Base-by-base conservation (phyloP, 1,140 invertebrate species). In the Frieseomelitta varia region DNA sequence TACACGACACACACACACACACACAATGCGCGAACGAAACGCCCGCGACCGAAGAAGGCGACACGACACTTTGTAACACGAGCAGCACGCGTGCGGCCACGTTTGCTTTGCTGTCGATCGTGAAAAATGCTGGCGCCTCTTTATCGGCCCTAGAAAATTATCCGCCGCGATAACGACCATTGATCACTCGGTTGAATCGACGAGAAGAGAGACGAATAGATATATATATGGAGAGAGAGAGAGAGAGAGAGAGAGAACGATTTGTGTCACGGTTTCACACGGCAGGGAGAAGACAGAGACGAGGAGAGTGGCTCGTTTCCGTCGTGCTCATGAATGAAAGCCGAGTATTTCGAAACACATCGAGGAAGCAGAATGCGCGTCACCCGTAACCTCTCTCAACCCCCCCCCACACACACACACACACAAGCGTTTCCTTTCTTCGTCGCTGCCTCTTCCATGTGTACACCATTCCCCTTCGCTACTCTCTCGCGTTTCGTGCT, bases 281-380 rank as follows among this genome's bases (percentile, higher is more conserved):
- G 12, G 24, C 12, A 1, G 4, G 17, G 75, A 56, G 69, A 47
- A 47, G 17, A 34, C 4, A 24, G 39, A 79, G 74, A 77, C 24
- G 53, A 2, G 30, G 30, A 83, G 56, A 85, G 30, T 55, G 39
- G 53, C 77, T 79, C 77, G 79, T 89, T 88, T 88, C 84, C 74
- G 84, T 61, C 58, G 71, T 61, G 72, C 67, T 89, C 71, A 90
- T 90, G 87, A 90, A 90, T 90, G 87, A 89, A 87, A 85, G 77
- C 76, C 53, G 85, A 87, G 85, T 90, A 84, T 90, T 90, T 90
- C 82, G 82, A 90, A 90, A 90, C 83, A 81, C 81, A 27, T 53
- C 63, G 86, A 85, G 55, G 71, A 71, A 76, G 73, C 80, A 76
- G 68, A 86, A 86, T 73, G 58, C 79, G 72, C 79, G 84, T 80